Evolutionary conservation across 2,797 vertebrate genomes (phyloP).

Genomic region (Anguilla obscura): DNA sequence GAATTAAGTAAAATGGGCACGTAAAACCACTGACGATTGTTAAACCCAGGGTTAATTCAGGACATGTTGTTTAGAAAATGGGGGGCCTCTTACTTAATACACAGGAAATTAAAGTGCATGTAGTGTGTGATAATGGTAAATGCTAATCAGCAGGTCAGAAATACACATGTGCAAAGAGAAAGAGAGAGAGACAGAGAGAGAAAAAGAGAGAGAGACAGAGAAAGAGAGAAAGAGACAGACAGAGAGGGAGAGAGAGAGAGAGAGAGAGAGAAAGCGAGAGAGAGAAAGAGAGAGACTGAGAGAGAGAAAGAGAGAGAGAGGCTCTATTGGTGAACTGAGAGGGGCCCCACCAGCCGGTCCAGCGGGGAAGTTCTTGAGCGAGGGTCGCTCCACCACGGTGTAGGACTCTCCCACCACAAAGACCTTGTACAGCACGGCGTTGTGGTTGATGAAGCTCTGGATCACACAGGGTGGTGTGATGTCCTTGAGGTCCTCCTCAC

Average conservation of each 20-base stretch:
- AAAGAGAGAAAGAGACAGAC: neutral
- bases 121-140: slow-evolving; percentile 16
- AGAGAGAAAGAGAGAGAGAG: neutral
- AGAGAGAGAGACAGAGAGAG: neutral
- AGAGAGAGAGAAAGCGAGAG: too few species aligned
- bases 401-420: slow-evolving; percentile 97
- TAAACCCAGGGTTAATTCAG: neutral
- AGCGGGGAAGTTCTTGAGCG: slow-evolving; percentile 94
- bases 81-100: slow-evolving; percentile 36
- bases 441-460: slow-evolving; percentile 99
- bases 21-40: neutral
- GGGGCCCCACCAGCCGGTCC: slow-evolving; percentile 83
- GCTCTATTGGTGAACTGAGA: neutral
- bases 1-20: neutral
- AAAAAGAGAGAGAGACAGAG: neutral
- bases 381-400: slow-evolving; percentile 93
- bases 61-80: neutral
- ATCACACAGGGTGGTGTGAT: slow-evolving; percentile 93
- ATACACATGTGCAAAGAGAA: neutral
- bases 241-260: neutral
- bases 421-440: slow-evolving; percentile 95
- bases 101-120: slow-evolving; percentile 53
- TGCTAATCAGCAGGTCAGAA: neutral
- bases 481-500: slow-evolving; percentile 88
- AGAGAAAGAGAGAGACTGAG: too few species aligned